phyloP scores from a whole-genome alignment of 1,140 invertebrate species.

The Pachyrhynchus sulphureomaculatus region DNA sequence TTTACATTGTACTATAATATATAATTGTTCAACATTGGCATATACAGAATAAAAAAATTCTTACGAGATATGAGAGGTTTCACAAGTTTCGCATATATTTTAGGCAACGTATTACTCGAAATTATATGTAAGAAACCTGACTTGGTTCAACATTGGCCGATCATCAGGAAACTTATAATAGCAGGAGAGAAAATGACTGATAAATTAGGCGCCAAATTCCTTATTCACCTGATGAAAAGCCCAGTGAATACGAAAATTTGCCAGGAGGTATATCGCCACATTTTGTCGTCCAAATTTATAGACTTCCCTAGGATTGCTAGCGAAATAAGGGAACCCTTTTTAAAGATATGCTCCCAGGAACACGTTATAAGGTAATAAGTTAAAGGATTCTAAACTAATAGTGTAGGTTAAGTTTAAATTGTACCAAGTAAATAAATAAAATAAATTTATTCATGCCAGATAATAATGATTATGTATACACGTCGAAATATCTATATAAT shows the following conservation, averaged over 20 bases:
- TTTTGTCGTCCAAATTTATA: constrained; percentile 1
- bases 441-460: no score
- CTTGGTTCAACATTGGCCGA: neutral
- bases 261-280: neutral
- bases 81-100: no score
- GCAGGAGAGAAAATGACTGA: neutral
- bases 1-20: no score
- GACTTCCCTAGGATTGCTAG: neutral
- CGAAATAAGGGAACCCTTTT: constrained; percentile 1
- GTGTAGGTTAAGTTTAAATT: no score
- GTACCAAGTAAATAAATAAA: no score
- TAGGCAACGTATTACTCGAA: constrained; percentile 9
- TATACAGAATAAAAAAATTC: neutral
- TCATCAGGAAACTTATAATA: constrained; percentile 2
- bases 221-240: neutral
- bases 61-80: neutral
- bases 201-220: constrained; percentile 1
- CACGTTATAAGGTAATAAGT: neutral
- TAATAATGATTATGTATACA: no score
- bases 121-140: constrained; percentile 1
- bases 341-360: neutral
- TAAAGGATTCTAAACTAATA: neutral
- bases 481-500: no score
- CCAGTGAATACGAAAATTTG: constrained; percentile 5
- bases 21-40: no score